Base-by-base conservation (phyloP, 1,140 invertebrate genomes). In the Bombus breviceps region DNA sequence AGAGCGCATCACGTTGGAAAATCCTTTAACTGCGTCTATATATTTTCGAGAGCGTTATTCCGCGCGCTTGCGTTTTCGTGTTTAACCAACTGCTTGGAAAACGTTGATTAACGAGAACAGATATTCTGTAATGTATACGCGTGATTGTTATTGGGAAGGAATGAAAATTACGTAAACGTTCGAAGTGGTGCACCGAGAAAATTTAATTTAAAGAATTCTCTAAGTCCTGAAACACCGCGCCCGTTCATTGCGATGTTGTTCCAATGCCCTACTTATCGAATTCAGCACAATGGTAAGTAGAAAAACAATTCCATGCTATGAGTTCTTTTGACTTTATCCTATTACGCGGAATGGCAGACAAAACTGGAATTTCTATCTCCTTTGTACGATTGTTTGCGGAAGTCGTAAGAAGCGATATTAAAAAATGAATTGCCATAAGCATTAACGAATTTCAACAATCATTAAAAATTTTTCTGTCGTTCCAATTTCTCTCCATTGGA, bases 1-100 rank as follows among this genome's bases (percentile, higher is more conserved):
- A 75, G 69, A 37, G 57, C 4, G 13, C 69, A 57, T 15, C 77
- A 25, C 34, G 8, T 34, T 81, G 79, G 84, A 75, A 85, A 85
- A 85, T 85, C 78, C 84, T 57, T 81, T 85, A 81, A 81, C 59
- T 68, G 62, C 59, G 8, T 13, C 71, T 66, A 43, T 85, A 39
- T 75, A 75, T 81, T 66, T 85, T 37, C 9, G 32, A 3, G 57
- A 10, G 43, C 34, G 22, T 62, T 25, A 22, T 59, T 34, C 25
- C 13, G n/a, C 13, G 32, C 9, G 25, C 34, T 81, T 74, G 32
- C 39, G 32, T 47, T 85, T 81, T 68, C 59, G 84, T 68, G 41
- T 81, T 85, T 57, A 81, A 34, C 59, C 71, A 74, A 75, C 43
- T 71, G 69, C n/a, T 28, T 47, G 79, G 34, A 53, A 81, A 81